A percentile compares a stretch with the other conserved stretches of the same genome.
Evolutionary conservation across 2,113 vertebrate species (phyloP).

Genomic region (Alethe diademata): DNA sequence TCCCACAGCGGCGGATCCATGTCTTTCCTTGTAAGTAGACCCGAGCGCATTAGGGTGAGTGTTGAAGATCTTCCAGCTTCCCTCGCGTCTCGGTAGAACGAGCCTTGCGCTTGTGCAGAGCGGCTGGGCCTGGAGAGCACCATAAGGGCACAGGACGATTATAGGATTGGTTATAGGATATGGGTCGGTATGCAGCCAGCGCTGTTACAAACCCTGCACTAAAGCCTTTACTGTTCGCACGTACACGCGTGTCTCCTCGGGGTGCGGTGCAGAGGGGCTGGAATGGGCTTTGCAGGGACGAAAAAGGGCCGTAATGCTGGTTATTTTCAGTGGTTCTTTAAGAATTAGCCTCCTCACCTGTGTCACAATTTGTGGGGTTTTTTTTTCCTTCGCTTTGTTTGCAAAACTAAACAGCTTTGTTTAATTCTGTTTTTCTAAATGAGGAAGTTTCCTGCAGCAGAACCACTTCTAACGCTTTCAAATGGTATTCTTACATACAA

Average conservation of each 20-base stretch:
- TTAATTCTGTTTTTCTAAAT: not conserved
- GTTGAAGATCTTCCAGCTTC: conserved; percentile 60
- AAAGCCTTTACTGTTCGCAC: no score
- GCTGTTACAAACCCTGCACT: not conserved
- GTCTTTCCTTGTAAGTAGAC: conserved; percentile 87
- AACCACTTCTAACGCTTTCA: not conserved
- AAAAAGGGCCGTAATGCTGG: fast-evolving
- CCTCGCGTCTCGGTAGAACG: not conserved
- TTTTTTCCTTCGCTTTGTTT: fast-evolving
- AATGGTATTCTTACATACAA: fast-evolving
- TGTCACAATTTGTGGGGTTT: fast-evolving
- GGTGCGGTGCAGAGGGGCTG: fast-evolving
- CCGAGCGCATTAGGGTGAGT: conserved; percentile 82
- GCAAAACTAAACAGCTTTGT: not conserved
- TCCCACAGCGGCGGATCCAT: conserved; percentile 69
- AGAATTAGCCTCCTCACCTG: fast-evolving
- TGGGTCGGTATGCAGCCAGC: fast-evolving
- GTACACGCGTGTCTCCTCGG: fast-evolving
- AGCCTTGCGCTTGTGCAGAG: not conserved
- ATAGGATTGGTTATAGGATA: fast-evolving
- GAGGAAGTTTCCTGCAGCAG: not conserved
- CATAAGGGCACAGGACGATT: fast-evolving
- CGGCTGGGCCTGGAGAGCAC: not conserved
- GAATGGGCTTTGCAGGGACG: fast-evolving
- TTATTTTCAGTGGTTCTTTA: not conserved